A percentile compares a stretch with the other conserved stretches of the same genome.
Evolutionary conservation across 2,113 vertebrate species (phyloP).

Genomic region (Limnothrissa miodon): DNA sequence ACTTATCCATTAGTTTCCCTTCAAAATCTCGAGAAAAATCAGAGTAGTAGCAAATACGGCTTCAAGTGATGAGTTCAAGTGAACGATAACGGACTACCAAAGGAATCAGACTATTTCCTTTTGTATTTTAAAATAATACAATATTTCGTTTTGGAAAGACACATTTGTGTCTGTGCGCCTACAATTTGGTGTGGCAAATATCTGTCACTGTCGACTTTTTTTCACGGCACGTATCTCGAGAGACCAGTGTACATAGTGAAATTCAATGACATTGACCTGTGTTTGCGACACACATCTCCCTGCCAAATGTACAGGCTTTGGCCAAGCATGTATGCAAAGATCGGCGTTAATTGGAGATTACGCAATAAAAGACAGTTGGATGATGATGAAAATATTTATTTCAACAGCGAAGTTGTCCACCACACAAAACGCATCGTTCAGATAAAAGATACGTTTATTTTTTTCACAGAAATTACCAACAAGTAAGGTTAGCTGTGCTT

Average conservation of each 20-base stretch:
- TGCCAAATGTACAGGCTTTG: background rate
- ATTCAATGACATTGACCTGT: background rate
- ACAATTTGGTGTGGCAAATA: background rate
- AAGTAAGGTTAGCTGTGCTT: slow-evolving; percentile 89
- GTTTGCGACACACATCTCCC: background rate
- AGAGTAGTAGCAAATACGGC: background rate
- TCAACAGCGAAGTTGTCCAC: background rate
- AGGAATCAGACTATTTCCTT: background rate
- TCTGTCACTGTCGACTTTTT: slow-evolving; percentile 8
- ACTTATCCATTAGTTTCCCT: background rate
- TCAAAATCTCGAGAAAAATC: background rate
- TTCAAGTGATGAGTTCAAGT: background rate
- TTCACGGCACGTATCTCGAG: background rate
- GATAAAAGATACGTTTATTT: slow-evolving; percentile 71
- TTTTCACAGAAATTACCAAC: slow-evolving; percentile 82
- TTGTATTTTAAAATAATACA: background rate
- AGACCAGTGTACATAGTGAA: background rate
- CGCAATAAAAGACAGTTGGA: background rate
- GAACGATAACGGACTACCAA: background rate
- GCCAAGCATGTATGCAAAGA: background rate
- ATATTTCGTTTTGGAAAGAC: background rate
- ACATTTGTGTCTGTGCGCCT: slow-evolving; percentile 6
- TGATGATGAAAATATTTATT: slow-evolving; percentile 10
- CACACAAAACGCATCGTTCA: slow-evolving; percentile 5
- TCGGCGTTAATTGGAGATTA: background rate